Conservation (phyloP, 2,888 invertebrate genomes). For the Amitus sp. region DNA sequence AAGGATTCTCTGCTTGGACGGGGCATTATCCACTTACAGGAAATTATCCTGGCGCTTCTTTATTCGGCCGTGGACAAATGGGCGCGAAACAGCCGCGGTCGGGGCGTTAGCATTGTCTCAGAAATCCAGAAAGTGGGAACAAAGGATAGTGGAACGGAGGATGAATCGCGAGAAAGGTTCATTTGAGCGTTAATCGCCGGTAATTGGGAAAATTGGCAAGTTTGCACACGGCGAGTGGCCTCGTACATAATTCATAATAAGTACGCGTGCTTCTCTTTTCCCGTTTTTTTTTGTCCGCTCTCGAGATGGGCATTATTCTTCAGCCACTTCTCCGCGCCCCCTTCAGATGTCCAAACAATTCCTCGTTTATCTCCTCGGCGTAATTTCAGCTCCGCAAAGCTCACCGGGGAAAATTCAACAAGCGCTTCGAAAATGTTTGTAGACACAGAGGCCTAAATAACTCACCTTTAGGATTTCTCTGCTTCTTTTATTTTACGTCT, state of each 20-base stretch:
- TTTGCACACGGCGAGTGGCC: slow-evolving; percentile 31
- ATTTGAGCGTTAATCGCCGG: slow-evolving; percentile 49
- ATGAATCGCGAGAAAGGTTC: slow-evolving; percentile 23
- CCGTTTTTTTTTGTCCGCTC: slow-evolving; percentile 8
- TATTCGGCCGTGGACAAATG: slow-evolving; percentile 47
- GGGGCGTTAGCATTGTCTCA: slow-evolving; percentile 45
- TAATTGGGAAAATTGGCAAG: slow-evolving; percentile 44
- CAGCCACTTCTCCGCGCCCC: not conserved
- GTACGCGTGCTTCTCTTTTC: slow-evolving; percentile 4
- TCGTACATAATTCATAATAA: slow-evolving; percentile 3
- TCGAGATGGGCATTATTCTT: slow-evolving; percentile 6
- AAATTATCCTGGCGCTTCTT: slow-evolving; percentile 53
- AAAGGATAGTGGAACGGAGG: slow-evolving; percentile 29
- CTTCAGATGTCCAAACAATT: slow-evolving; percentile 4
- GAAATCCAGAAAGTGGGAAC: slow-evolving; percentile 41
- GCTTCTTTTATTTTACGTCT: not conserved
- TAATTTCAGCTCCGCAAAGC: slow-evolving; percentile 3
- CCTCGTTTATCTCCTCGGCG: slow-evolving; percentile 5
- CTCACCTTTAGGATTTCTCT: slow-evolving; percentile 8
- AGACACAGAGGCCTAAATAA: slow-evolving; percentile 8
- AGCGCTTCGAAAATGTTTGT: slow-evolving; percentile 9
- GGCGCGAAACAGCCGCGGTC: slow-evolving; percentile 41
- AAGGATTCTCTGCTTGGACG: too few species aligned
- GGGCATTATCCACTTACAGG: slow-evolving; percentile 62
- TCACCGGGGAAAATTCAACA: slow-evolving; percentile 4